Conservation (phyloP, 2,113 vertebrate genomes). For the Callipepla californica region DNA sequence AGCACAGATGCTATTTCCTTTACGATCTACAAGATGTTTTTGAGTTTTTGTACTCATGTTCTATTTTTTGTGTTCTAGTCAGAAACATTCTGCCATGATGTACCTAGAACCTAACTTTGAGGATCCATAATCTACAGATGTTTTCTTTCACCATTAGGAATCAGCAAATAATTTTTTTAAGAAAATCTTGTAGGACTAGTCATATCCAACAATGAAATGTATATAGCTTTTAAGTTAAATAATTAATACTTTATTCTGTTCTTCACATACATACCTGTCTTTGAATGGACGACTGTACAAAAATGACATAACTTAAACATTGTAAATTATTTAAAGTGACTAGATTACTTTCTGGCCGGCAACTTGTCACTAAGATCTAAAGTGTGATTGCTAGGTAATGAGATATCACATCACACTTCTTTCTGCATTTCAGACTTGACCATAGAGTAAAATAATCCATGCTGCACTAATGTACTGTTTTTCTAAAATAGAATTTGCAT, state of each 20-base stretch:
- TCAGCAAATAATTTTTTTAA: not conserved
- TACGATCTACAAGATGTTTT: not conserved
- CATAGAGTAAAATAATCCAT: not conserved
- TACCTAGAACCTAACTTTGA: not conserved
- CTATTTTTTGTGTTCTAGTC: not conserved
- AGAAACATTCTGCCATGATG: not conserved
- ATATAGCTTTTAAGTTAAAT: not conserved
- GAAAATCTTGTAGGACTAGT: not conserved
- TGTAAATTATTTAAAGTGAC: not conserved
- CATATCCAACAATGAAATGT: not conserved
- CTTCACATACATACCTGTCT: not conserved
- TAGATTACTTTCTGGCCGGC: not conserved
- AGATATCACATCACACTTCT: not conserved
- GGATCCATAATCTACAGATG: not conserved
- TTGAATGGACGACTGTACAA: not conserved
- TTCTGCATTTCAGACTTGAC: not conserved
- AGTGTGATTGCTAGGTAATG: not conserved
- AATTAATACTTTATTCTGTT: not conserved
- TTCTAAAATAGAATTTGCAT: not conserved
- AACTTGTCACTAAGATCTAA: not conserved
- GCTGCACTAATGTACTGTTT: rapidly evolving
- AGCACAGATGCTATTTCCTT: not conserved
- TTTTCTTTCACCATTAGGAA: not conserved
- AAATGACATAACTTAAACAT: not conserved
- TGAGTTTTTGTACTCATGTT: not conserved